These are phyloP conservation scores for Alviniconcha marisindica DNA, from an alignment of 1,140 invertebrate genomes.

Conservation along the genomic window DNA sequence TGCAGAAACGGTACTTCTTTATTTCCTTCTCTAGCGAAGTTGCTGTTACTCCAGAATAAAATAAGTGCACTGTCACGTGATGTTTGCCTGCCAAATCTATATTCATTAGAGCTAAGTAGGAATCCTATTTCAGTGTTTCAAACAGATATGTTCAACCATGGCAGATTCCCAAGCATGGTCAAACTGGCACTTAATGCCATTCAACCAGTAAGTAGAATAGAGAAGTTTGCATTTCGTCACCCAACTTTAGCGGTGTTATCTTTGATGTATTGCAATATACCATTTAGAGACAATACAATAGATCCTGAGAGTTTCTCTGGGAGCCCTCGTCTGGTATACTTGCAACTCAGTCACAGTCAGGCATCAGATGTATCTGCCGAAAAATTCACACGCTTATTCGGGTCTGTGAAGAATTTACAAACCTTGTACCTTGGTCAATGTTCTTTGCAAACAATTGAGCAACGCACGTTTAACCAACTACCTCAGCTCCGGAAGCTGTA, in stretches of 20 bases:
- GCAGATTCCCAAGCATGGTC: neutral
- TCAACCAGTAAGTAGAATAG: too few relatives aligned
- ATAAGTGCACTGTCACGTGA: neutral
- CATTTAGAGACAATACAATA: neutral
- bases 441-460: neutral
- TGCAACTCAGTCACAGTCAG: neutral
- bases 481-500: neutral
- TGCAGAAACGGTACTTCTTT: neutral
- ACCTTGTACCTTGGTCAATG: neutral
- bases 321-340: neutral
- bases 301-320: neutral
- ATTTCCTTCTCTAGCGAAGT: neutral
- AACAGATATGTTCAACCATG: slow-evolving; percentile 8
- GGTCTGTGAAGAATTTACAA: neutral
- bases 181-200: neutral
- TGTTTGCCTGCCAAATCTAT: neutral
- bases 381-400: neutral
- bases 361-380: neutral
- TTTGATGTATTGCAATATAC: neutral
- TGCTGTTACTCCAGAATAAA: neutral
- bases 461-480: neutral
- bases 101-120: neutral
- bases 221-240: neutral
- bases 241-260: neutral
- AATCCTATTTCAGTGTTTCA: neutral